A percentile compares a stretch with the other conserved stretches of the same genome.
Evolutionary conservation across 2,888 invertebrate genomes (phyloP).

Genomic region (Ophraella communa): DNA sequence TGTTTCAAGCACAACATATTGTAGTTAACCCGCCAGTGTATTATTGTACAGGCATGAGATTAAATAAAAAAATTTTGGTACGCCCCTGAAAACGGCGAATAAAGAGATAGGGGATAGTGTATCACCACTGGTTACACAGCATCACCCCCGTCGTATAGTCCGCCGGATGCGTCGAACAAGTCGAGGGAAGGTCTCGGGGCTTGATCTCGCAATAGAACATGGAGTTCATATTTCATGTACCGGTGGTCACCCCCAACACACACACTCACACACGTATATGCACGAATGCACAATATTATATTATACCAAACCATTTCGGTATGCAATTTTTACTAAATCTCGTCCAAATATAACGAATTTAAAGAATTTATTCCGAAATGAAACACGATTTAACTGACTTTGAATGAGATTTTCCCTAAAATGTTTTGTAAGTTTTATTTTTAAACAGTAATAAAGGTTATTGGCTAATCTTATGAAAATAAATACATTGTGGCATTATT

Average conservation of each 20-base stretch:
- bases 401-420: too few species aligned
- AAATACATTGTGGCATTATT: too few species aligned
- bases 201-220: constrained; percentile 50
- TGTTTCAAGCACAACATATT: too few species aligned
- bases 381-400: neutral
- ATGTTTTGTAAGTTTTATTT: too few species aligned
- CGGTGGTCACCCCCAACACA: constrained; percentile 44
- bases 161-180: constrained; percentile 53
- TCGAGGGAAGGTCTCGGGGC: constrained; percentile 46
- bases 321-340: neutral
- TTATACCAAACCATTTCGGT: neutral
- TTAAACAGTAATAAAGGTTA: too few species aligned
- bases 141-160: constrained; percentile 44
- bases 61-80: neutral
- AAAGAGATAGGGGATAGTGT: constrained; percentile 33
- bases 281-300: too few species aligned
- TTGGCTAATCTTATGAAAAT: too few species aligned
- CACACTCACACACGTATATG: neutral
- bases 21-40: too few species aligned
- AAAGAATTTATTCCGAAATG: neutral
- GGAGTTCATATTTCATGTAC: constrained; percentile 56
- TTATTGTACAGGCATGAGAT: neutral
- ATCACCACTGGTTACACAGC: constrained; percentile 48
- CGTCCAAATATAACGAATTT: neutral
- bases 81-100: constrained; percentile 18